A percentile compares a stretch with the other conserved stretches of the same genome.
These are phyloP conservation scores for Pipa parva DNA, from an alignment of 2,113 vertebrate genomes.

Conservation along the genomic window DNA sequence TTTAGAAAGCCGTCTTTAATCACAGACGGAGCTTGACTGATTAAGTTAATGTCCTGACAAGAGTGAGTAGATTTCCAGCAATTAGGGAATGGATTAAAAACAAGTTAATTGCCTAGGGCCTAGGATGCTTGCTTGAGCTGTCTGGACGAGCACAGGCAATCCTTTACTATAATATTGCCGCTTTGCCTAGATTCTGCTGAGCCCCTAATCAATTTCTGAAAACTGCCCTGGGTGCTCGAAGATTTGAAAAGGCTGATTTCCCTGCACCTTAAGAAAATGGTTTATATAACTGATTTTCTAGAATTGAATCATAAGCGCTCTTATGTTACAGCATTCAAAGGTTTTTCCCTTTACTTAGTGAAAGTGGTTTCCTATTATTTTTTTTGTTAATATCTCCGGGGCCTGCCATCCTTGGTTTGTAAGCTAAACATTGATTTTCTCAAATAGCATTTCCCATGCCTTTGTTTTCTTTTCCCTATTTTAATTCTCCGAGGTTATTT, in stretches of 20 bases:
- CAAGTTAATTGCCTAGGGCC: neutral
- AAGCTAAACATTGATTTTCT: constrained; percentile 10
- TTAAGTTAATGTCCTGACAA: neutral
- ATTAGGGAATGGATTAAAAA: neutral
- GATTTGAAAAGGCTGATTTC: neutral
- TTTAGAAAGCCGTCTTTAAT: neutral
- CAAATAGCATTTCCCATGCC: constrained; percentile 20
- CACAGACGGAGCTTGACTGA: neutral
- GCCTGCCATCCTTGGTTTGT: constrained; percentile 13
- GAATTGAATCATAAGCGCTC: neutral
- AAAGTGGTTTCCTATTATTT: constrained; percentile 3
- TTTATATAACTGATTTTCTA: neutral
- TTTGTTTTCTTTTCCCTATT: constrained; percentile 2
- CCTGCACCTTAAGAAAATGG: neutral
- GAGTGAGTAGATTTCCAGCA: neutral
- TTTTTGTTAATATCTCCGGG: constrained; percentile 12
- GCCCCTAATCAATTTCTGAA: neutral
- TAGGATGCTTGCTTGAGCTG: neutral
- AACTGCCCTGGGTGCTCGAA: neutral
- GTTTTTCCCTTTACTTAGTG: constrained; percentile 7
- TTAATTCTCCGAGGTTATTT: constrained; percentile 11
- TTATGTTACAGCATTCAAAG: neutral
- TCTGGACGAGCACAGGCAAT: neutral
- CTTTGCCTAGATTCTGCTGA: neutral
- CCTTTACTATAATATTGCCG: neutral